These are phyloP conservation scores for Dendrolimus houi DNA, from an alignment of 2,888 invertebrate genomes.

Conservation along the genomic window DNA sequence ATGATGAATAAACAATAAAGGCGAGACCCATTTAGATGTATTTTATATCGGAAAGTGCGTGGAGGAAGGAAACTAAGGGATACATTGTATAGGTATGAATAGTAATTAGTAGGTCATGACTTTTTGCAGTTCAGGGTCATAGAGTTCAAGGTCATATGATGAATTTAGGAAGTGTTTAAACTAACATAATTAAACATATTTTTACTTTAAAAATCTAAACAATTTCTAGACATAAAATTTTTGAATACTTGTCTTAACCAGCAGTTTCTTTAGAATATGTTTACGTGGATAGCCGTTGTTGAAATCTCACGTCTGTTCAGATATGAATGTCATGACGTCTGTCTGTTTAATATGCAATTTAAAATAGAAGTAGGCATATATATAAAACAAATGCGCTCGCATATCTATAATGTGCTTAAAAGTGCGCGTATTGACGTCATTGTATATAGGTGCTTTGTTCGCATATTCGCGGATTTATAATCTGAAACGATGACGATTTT, in stretches of 20 bases:
- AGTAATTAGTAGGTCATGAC: background rate
- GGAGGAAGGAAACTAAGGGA: too few relatives aligned
- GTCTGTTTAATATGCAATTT: slow-evolving; percentile 8
- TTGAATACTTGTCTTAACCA: too few relatives aligned
- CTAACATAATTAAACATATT: too few relatives aligned
- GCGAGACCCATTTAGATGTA: too few relatives aligned
- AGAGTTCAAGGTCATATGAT: slow-evolving; percentile 7
- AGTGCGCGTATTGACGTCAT: slow-evolving; percentile 35
- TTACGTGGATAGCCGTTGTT: slow-evolving; percentile 2
- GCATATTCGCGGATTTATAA: slow-evolving; percentile 29
- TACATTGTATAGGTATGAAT: background rate
- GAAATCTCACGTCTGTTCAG: background rate
- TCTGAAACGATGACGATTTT: slow-evolving; percentile 32
- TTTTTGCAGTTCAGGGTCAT: slow-evolving; percentile 3
- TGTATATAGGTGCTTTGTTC: slow-evolving; percentile 33
- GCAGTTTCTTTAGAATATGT: too few relatives aligned
- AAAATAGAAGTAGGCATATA: slow-evolving; percentile 9
- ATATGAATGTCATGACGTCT: slow-evolving; percentile 4
- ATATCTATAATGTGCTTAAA: slow-evolving; percentile 25
- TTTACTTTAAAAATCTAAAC: too few relatives aligned
- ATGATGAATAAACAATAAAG: too few relatives aligned
- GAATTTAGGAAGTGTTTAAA: too few relatives aligned
- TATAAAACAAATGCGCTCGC: slow-evolving; percentile 5
- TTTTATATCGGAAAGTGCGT: too few relatives aligned
- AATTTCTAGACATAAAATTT: too few relatives aligned